phyloP scores from a whole-genome alignment of 2,797 vertebrate genomes.

The Liasis olivaceus region DNA sequence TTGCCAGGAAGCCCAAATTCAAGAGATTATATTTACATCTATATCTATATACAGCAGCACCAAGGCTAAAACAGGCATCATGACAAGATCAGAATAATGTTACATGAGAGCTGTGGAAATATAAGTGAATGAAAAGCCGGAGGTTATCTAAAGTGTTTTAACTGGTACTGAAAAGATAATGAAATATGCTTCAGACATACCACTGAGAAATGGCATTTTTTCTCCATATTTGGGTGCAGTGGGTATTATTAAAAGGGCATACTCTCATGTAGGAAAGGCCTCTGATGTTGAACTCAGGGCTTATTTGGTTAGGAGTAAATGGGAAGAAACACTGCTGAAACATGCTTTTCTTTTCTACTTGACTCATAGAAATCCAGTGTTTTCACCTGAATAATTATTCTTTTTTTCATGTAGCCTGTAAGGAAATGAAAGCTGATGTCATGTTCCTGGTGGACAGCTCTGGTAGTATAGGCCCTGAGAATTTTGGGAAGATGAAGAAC shows the following conservation, averaged over 20 bases:
- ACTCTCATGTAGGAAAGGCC: background rate
- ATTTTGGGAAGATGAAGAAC: constrained; percentile 70
- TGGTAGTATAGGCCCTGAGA: constrained; percentile 55
- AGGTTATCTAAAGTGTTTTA: background rate
- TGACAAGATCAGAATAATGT: background rate
- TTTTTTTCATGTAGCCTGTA: constrained; percentile 61
- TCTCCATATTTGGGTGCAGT: background rate
- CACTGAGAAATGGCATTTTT: background rate
- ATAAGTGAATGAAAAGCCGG: background rate
- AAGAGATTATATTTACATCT: background rate
- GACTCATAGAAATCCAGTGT: background rate
- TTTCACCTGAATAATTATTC: background rate
- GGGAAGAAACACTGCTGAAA: background rate
- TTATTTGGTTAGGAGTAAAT: background rate
- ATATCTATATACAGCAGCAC: background rate
- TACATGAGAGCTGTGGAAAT: background rate
- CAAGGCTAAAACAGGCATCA: background rate
- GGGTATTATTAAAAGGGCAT: background rate
- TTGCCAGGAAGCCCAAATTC: background rate
- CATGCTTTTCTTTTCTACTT: background rate
- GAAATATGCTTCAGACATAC: background rate
- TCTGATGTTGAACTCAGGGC: background rate
- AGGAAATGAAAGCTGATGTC: constrained; percentile 68
- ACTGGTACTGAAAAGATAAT: background rate
- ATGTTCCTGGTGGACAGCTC: constrained; percentile 77